A percentile compares a stretch with the other conserved stretches of the same genome.
Evolutionary conservation across 2,888 invertebrate genomes (phyloP).

Genomic region (Lycophotia porphyrea): DNA sequence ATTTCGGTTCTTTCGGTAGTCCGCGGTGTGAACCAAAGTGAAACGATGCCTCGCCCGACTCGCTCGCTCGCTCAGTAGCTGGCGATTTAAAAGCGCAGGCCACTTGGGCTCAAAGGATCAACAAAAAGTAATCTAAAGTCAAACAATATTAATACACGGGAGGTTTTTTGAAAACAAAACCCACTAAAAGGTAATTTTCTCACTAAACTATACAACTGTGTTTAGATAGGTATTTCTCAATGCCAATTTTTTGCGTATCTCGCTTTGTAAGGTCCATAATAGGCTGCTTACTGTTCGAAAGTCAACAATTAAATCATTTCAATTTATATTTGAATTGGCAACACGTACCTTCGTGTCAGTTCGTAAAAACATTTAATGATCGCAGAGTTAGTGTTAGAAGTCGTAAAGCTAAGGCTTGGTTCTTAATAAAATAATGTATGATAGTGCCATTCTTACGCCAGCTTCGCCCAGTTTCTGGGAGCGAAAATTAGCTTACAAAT

Average conservation of each 20-base stretch:
- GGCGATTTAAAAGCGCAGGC: no score
- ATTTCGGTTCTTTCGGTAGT: no score
- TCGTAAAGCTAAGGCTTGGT: slow-evolving; percentile 27
- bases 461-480: neutral
- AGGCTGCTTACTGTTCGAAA: slow-evolving; percentile 12
- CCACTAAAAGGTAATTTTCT: neutral
- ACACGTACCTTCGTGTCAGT: slow-evolving; percentile 38
- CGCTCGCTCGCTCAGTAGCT: no score
- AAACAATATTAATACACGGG: neutral
- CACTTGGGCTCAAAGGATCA: neutral
- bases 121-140: neutral
- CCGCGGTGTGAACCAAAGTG: no score
- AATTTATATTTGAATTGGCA: slow-evolving; percentile 50
- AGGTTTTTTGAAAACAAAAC: neutral
- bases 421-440: slow-evolving; percentile 31
- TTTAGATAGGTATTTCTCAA: slow-evolving; percentile 7
- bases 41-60: no score
- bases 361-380: slow-evolving; percentile 48
- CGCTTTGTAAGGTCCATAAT: slow-evolving; percentile 31
- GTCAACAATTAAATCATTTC: slow-evolving; percentile 33
- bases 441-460: neutral
- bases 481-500: no score
- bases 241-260: slow-evolving; percentile 29
- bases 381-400: slow-evolving; percentile 7
- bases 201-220: neutral